Base-by-base conservation (phyloP, 2,888 invertebrate species). In the Branchinecta sandiegonensis region DNA sequence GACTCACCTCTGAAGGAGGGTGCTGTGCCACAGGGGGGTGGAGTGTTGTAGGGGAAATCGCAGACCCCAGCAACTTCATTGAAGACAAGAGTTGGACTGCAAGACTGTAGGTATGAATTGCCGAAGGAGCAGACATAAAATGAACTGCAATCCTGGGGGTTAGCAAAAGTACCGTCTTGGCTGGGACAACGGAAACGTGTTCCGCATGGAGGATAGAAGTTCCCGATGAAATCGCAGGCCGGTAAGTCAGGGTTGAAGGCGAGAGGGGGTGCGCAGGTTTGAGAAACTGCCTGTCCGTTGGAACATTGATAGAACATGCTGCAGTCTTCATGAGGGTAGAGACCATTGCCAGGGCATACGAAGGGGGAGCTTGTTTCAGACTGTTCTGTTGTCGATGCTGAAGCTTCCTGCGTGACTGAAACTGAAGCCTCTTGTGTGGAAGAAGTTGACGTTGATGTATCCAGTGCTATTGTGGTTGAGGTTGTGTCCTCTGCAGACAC, bases 201-300 rank as follows among this genome's bases (percentile, higher is more conserved):
- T 56, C 56, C 56, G 17, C 56, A 56, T n/a, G 56, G 56, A 14
- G 56, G 56, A 56, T 56, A 56, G 17, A 56, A 56, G 56, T 56
- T 56, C n/a, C 1, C 56, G n/a, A 9, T 7, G 9, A 56, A 56
- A 56, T 56, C 56, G 17, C 56, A 56, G 14, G 56, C 56, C 8
- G 17, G 56, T 8, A 56, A 14, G 14, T 56, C 11, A 14, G 56
- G 56, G 17, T 56, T 56, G 17, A 56, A 56, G 8, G 56, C 1
- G n/a, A 56, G 56, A 14, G 14, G 14, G 8, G 56, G 56, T 56
- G 56, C 14, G 11, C 56, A 56, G 56, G 14, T 56, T 10, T 56
- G 56, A 14, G 1, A 8, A 9, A 56, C 17, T 56, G 56, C n/a
- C 17, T 56, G 14, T n/a, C 56, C 56, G 17, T 56, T 56, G 8